Percentiles rank a stretch among this genome's conserved stretches.
These are phyloP conservation scores for Silurus meridionalis DNA, from an alignment of 2,113 vertebrate species.

Conservation along the genomic window DNA sequence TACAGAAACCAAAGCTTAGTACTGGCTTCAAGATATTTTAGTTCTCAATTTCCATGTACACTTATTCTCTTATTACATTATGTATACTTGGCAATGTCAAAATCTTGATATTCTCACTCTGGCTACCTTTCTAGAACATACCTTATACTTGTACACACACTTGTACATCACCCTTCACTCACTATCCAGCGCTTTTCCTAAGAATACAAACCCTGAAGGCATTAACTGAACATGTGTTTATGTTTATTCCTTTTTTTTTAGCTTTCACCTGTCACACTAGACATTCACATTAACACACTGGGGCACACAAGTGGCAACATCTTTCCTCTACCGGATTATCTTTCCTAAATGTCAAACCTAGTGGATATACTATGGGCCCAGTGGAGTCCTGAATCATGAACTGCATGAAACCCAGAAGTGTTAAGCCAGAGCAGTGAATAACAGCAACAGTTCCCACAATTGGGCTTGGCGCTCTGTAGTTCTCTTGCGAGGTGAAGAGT, in stretches of 20 bases:
- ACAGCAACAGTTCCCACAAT: slow-evolving; percentile 1
- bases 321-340: not conserved
- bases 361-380: not conserved
- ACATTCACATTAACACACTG: not conserved
- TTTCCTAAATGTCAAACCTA: slow-evolving; percentile 13
- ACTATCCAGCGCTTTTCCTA: not conserved
- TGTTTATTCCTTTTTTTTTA: not conserved
- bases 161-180: not conserved
- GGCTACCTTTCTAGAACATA: not conserved
- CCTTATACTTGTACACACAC: not conserved
- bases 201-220: not conserved
- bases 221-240: slow-evolving; percentile 6
- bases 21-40: not conserved
- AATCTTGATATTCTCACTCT: not conserved
- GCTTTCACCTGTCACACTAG: not conserved
- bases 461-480: not conserved
- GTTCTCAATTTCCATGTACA: not conserved
- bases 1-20: not conserved
- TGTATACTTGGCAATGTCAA: not conserved
- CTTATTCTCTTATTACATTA: not conserved
- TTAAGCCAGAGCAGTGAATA: slow-evolving; percentile 15
- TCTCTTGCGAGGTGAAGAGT: not conserved
- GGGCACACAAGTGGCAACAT: not conserved
- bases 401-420: slow-evolving; percentile 16
- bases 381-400: not conserved